Evolutionary conservation across 2,888 invertebrate species (phyloP), one percentile per base, ranked within the genome.

Genomic region (Bombylius major): DNA sequence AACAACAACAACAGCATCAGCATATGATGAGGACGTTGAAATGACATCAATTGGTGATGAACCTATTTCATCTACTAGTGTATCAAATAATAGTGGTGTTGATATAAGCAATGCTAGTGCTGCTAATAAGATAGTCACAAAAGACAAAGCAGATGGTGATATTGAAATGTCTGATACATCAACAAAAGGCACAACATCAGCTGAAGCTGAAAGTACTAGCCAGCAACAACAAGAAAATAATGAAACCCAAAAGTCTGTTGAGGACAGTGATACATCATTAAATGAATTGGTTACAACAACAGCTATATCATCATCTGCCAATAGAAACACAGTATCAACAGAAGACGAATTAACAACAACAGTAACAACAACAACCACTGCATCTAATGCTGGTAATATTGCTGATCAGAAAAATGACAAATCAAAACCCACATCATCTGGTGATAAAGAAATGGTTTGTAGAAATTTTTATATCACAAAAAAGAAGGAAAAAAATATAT

Each of bases 61-160:
- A 11, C 50, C 53, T 5, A 39, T 50, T 8, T 23, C 51, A 5
- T 5, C 48, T 13, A 63, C 63, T 46, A 61, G 62, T 12, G 61
- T 63, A 31, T 55, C 61, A 34, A 59, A 56, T 52, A 56, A 53
- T 34, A 54, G 60, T 54, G 53, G 61, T 32, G 57, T 61, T 32
- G 61, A 62, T 46, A 33, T 56, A 45, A 63, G 58, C 52, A 64
- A 65, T 54, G 52, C 4, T 39, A 50, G 36, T 14, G 51, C 23
- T 36, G 14, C 23, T 23, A 23, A 23, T 23, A 23, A 23, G 23
- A 23, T 23, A 2, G 23, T 23, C 23, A 2, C 23, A 23, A 23
- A 23, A 23, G 2, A 23, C 23, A 1, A 23, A 23, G 1, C 23
- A 23, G 23, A 23, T 23, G 23, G 23, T 23, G 23, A 23, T 23